Percentiles rank a stretch among this genome's conserved stretches.
These are phyloP conservation scores for Coracias cyanogaster DNA, from an alignment of 2,797 vertebrate genomes.

Conservation along the genomic window DNA sequence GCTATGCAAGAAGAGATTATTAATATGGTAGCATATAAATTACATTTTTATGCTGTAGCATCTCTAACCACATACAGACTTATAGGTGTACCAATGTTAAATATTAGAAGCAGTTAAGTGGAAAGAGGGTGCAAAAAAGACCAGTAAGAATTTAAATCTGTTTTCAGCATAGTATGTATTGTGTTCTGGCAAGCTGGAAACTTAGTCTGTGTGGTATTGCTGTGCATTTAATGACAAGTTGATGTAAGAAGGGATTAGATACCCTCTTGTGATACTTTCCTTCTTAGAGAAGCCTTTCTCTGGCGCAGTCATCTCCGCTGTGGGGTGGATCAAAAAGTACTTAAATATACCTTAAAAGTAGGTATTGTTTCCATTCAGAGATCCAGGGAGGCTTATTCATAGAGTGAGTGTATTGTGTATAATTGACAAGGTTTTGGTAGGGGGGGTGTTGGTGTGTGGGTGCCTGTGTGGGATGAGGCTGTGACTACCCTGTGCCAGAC, in stretches of 20 bases:
- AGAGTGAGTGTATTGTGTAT: accelerated
- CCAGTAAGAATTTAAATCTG: not conserved
- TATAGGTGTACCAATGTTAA: not conserved
- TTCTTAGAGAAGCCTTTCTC: not conserved
- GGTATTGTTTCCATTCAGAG: not conserved
- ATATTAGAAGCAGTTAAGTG: not conserved
- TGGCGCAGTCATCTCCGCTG: not conserved
- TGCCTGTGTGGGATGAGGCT: not conserved
- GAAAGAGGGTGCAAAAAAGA: not conserved
- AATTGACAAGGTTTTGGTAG: not conserved
- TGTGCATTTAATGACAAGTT: not conserved
- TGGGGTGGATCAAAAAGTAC: not conserved
- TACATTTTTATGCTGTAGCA: not conserved
- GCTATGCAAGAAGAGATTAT: not conserved
- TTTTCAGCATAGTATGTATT: not conserved
- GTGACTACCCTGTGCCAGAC: not conserved
- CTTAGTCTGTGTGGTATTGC: not conserved
- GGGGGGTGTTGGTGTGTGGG: not conserved
- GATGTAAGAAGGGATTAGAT: not conserved
- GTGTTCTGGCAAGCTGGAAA: not conserved
- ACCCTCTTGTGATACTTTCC: not conserved
- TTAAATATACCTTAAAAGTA: not conserved
- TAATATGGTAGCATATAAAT: not conserved
- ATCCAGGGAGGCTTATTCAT: accelerated
- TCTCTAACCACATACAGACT: not conserved